Evolutionary conservation across 2,113 vertebrate species (phyloP).

Genomic region (Dipodomys stephensi): DNA sequence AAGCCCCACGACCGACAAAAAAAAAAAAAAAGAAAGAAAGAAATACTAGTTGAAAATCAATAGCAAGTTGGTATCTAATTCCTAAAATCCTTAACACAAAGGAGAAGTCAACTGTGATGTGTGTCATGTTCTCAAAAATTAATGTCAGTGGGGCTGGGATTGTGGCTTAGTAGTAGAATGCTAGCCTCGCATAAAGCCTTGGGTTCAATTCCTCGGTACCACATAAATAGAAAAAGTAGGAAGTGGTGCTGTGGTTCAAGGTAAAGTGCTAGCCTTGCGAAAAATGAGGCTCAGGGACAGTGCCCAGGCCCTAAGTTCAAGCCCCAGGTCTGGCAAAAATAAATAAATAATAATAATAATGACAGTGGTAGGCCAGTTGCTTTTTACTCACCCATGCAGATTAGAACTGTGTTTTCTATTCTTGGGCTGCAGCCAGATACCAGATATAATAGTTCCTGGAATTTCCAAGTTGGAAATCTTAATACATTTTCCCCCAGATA

Average conservation of each 20-base stretch:
- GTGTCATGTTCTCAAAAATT: conserved; percentile 12
- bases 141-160: neutral
- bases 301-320: too few species aligned
- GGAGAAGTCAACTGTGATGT: neutral
- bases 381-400: neutral
- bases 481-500: neutral
- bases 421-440: neutral
- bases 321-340: neutral
- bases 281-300: too few species aligned
- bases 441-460: conserved; percentile 39
- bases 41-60: neutral
- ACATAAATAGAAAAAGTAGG: too few species aligned
- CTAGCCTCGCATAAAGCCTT: too few species aligned
- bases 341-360: neutral
- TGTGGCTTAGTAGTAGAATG: too few species aligned
- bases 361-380: neutral
- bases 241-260: too few species aligned
- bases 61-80: conserved; percentile 34
- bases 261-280: too few species aligned
- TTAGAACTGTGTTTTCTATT: conserved; percentile 18
- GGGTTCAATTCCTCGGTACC: too few species aligned
- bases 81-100: conserved; percentile 31
- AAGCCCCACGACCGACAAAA: too few species aligned
- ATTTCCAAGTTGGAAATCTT: conserved; percentile 3
- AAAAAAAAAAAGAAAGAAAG: too few species aligned